Evolutionary conservation across 2,888 invertebrate genomes (phyloP), one percentile per base, ranked within the genome.

Genomic region (Lepetodrilus schrolli): DNA sequence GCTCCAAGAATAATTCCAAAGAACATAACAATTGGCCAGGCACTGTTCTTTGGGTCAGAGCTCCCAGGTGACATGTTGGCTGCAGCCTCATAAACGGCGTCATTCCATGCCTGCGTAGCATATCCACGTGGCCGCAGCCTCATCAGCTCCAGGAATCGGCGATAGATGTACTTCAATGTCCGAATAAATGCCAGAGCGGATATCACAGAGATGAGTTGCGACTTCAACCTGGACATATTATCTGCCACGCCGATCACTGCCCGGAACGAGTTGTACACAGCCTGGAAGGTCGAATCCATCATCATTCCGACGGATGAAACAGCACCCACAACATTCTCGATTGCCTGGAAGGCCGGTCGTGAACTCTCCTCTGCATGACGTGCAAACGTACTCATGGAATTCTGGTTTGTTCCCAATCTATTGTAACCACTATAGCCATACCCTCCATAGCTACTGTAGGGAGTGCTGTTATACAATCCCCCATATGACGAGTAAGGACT

Each of bases 191-290:
- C 95, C 85, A 98, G 93, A 0, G 96, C 94, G 66, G 96, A 95
- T 93, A 97, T 94, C 81, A 98, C 93, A 86, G 96, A 95, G 0
- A 94, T 94, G 85, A 99, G 94, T 83, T 97, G 94, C 2, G 94
- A 93, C 77, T 95, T 93, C 74, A 98, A 91, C 65, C 95, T 93
- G 2, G 96, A 95, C 89, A 99, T 95, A 91, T 98, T 98, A 81
- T 99, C 98, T 5, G 98, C 98, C 1, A 99, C 97, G 75, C 97
- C 96, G 69, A 99, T 92, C 79, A 99, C 96, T 70, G 99, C 98
- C 84, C 96, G 93, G 89, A 98, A 99, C 0, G 98, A 98, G 90
- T 95, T 97, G 21, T 97, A 96, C 86, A 99, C 93, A 2, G 98
- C 98, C 89, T 96, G 95, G 90, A 97, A 98, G 51, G 98, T 98